Evolutionary conservation across 2,797 vertebrate species (phyloP).

Genomic region (Microhierax caerulescens): DNA sequence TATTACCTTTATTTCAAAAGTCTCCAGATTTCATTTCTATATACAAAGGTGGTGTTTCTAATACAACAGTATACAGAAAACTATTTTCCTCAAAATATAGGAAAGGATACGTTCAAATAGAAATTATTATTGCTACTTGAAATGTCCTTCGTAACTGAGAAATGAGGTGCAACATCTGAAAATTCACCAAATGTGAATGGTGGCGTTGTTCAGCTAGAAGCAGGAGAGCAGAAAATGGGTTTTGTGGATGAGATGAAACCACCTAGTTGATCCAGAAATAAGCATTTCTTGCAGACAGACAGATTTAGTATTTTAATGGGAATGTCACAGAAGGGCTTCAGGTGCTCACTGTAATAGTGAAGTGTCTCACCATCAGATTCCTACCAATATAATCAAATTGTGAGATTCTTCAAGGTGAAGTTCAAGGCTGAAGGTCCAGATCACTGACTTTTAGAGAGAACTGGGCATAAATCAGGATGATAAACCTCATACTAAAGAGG

Average conservation of each 20-base stretch:
- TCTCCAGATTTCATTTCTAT: neutral
- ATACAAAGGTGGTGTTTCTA: neutral
- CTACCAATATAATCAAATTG: neutral
- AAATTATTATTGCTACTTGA: neutral
- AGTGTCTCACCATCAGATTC: neutral
- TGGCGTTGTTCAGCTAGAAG: neutral
- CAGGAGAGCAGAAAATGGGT: neutral
- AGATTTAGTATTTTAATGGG: neutral
- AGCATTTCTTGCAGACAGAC: neutral
- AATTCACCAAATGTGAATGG: neutral
- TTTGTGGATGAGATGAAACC: neutral
- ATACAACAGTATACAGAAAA: neutral
- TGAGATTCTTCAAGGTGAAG: neutral
- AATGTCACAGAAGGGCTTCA: neutral
- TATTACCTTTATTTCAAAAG: neutral
- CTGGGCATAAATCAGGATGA: neutral
- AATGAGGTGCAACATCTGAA: neutral
- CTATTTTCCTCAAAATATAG: neutral
- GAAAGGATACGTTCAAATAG: neutral
- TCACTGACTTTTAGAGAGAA: neutral
- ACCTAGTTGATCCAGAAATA: neutral
- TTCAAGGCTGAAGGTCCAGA: neutral
- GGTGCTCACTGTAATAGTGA: neutral
- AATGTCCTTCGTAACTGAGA: neutral
- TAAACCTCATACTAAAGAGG: neutral